phyloP scores from a whole-genome alignment of 2,113 vertebrate species.

The Dolichotis patagonum region DNA sequence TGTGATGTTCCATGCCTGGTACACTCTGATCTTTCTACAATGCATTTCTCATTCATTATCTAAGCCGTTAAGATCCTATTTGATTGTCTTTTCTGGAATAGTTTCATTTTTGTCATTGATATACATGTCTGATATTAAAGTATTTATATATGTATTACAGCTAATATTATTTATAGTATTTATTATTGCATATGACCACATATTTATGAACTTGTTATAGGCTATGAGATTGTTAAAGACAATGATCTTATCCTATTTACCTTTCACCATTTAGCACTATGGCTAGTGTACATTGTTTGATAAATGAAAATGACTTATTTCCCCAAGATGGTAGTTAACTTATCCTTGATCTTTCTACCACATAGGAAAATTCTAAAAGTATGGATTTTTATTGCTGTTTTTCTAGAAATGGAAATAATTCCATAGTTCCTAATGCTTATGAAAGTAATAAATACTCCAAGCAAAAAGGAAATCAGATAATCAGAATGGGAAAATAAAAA shows the following conservation, averaged over 20 bases:
- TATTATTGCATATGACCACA: neutral
- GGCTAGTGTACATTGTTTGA: neutral
- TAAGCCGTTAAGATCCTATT: neutral
- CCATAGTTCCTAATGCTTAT: constrained; percentile 31
- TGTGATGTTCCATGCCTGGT: neutral
- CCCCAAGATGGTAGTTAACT: neutral
- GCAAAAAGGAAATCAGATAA: neutral
- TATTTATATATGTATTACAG: neutral
- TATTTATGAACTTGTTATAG: neutral
- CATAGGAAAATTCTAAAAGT: constrained; percentile 18
- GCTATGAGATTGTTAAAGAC: neutral
- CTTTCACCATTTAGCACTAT: neutral
- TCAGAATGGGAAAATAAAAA: neutral
- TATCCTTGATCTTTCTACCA: neutral
- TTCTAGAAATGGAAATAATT: constrained; percentile 38
- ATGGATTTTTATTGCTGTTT: constrained; percentile 1
- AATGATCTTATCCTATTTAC: neutral
- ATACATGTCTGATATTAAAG: neutral
- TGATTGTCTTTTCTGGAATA: neutral
- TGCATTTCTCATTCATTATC: neutral
- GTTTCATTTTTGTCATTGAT: constrained; percentile 21
- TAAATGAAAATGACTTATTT: constrained; percentile 5
- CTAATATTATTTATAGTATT: neutral
- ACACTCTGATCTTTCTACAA: neutral
- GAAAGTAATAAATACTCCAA: neutral